phyloP scores from a whole-genome alignment of 2,888 invertebrate species.

The Salpingus planirostris region DNA sequence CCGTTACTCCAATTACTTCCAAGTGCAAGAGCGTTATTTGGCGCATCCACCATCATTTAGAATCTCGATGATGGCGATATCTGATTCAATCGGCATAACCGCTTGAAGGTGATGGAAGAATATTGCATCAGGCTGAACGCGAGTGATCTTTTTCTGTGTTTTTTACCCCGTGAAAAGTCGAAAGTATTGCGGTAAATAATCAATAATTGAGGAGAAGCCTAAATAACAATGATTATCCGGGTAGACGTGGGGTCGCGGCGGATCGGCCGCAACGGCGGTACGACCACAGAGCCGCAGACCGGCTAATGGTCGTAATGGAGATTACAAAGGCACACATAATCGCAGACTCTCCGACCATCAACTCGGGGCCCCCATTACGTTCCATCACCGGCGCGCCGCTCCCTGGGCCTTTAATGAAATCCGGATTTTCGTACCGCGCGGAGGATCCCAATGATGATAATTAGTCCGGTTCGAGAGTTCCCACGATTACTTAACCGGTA shows the following conservation, averaged over 20 bases:
- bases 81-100: too few relatives aligned
- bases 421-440: not conserved
- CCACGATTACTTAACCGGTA: constrained; percentile 13
- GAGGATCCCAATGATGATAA: constrained; percentile 9
- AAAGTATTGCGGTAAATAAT: constrained; percentile 38
- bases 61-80: too few relatives aligned
- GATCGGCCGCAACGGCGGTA: constrained; percentile 18
- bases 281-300: constrained; percentile 22
- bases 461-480: constrained; percentile 9
- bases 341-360: constrained; percentile 17
- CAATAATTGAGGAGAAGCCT: constrained; percentile 37
- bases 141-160: too few relatives aligned
- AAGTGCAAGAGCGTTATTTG: too few relatives aligned
- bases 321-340: constrained; percentile 37
- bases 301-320: constrained; percentile 36
- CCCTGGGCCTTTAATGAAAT: constrained; percentile 7
- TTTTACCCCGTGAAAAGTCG: too few relatives aligned
- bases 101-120: too few relatives aligned
- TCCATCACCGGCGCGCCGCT: constrained; percentile 8
- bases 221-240: constrained; percentile 39
- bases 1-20: too few relatives aligned
- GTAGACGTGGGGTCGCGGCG: constrained; percentile 32
- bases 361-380: constrained; percentile 12
- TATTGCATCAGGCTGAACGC: too few relatives aligned
- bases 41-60: too few relatives aligned